These are phyloP conservation scores for Nomada hirtipes DNA, from an alignment of 2,888 invertebrate species.

Conservation along the genomic window DNA sequence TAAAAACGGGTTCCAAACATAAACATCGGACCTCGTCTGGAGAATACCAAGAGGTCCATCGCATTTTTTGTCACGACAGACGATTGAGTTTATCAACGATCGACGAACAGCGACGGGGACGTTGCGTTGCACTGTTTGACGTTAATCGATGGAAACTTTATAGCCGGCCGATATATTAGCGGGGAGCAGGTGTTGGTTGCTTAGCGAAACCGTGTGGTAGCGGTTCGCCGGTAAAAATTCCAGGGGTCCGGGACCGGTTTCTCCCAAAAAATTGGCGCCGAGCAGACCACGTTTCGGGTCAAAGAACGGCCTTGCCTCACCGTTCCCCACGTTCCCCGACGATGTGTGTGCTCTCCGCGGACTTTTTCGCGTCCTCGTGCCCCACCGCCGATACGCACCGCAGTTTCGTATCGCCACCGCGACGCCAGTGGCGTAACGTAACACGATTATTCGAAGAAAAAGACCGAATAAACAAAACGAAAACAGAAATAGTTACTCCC, in stretches of 20 bases:
- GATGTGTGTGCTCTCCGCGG: constrained; percentile 28
- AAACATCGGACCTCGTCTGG: background rate
- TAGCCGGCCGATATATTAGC: constrained; percentile 52
- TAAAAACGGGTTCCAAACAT: too few relatives aligned
- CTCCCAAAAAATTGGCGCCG: constrained; percentile 81
- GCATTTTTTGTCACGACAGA: background rate
- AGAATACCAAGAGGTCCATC: background rate
- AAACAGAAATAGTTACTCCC: constrained; percentile 1
- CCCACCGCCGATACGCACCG: constrained; percentile 27
- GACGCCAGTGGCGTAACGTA: constrained; percentile 66
- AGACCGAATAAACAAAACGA: background rate
- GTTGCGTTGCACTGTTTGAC: constrained; percentile 30
- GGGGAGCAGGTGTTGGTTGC: constrained; percentile 50
- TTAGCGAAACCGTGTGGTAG: constrained; percentile 59
- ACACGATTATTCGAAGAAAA: constrained; percentile 2
- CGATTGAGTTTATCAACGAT: constrained; percentile 22
- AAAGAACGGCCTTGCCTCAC: constrained; percentile 83
- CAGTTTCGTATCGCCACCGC: constrained; percentile 57
- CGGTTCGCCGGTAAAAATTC: constrained; percentile 68
- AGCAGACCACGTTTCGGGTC: constrained; percentile 79
- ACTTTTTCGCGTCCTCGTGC: constrained; percentile 68
- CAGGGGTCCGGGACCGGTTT: constrained; percentile 77
- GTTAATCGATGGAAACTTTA: constrained; percentile 62
- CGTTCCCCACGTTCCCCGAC: constrained; percentile 50
- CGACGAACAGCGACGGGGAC: constrained; percentile 41